These are phyloP conservation scores for Trachythela sp. DNA, from an alignment of 64 coral and sea anemone species.

Conservation along the genomic window DNA sequence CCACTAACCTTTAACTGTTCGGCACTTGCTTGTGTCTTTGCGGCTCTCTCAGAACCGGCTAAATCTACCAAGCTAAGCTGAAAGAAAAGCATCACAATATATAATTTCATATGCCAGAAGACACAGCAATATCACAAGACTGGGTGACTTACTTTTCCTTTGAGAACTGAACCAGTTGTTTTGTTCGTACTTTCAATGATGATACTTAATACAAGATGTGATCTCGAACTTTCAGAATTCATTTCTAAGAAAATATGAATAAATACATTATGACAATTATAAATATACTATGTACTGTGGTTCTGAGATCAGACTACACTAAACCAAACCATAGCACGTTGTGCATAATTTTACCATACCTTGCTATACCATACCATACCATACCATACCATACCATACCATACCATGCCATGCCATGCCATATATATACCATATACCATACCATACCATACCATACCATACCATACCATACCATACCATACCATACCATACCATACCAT, in stretches of 20 bases:
- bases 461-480: too few species aligned
- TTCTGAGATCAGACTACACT: background rate
- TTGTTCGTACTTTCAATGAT: slow-evolving; percentile 94
- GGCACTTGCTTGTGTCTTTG: slow-evolving; percentile 72
- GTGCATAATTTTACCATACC: too few species aligned
- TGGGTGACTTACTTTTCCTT: slow-evolving; percentile 69
- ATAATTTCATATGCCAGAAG: background rate
- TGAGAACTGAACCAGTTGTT: slow-evolving; percentile 81
- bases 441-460: too few species aligned
- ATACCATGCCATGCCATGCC: too few species aligned
- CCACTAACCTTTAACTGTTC: slow-evolving; percentile 97
- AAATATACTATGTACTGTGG: background rate
- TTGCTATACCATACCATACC: too few species aligned
- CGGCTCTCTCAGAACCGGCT: slow-evolving; percentile 85
- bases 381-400: too few species aligned
- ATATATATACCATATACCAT: too few species aligned
- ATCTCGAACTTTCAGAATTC: slow-evolving; percentile 97
- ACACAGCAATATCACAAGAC: background rate
- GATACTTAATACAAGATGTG: slow-evolving; percentile 90
- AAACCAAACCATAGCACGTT: too few species aligned
- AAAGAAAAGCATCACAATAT: background rate
- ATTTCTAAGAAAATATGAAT: slow-evolving; percentile 56
- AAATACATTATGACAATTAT: background rate
- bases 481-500: too few species aligned
- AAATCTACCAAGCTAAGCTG: slow-evolving; percentile 91